Evolutionary conservation across 2,888 invertebrate species (phyloP), one percentile per base, ranked within the genome.

Genomic region (Megalurothrips usitatus): DNA sequence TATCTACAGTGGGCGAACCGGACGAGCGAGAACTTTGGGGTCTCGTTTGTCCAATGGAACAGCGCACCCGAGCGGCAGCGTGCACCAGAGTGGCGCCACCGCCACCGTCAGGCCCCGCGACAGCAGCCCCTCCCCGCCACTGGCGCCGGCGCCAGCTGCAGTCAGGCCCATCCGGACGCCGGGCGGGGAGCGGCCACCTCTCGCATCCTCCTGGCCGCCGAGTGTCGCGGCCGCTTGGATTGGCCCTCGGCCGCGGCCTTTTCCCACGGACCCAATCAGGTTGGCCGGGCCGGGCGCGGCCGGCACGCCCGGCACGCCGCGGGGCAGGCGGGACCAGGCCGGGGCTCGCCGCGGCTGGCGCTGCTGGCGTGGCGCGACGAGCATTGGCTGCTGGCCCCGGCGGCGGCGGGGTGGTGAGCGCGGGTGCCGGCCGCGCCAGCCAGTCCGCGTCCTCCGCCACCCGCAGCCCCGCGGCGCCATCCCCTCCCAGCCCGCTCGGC

Each of bases 191-290:
- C n/a, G 68, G 68, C 68, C 68, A 26, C 68, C 68, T 75, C 68
- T 12, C 26, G 23, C 26, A 9, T 2, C 23, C 23, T 75, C 26
- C 26, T 75, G 68, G 68, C 23, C 68, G 68, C 68, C 68, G 23
- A 26, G 12, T 26, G 26, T 26, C 23, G n/a, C 68, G 68, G 68
- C 68, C 68, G 68, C 68, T 75, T 75, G 26, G 26, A 75, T 75
- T 26, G 68, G 68, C 68, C 26, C 68, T 75, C 68, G 23, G 68
- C 23, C 23, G 68, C 68, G 23, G 23, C 23, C 68, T 12, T 26
- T 75, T 75, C 26, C 68, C 68, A 75, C 68, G 23, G 68, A 43
- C 34, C 58, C 58, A 58, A 58, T 58, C 58, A 58, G 19, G 58
- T 58, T n/a, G 58, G 58, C 58, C 34, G 52, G 52, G 52, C 52